Conservation (phyloP, 1,140 invertebrate genomes). For the Cephus cinctus region DNA sequence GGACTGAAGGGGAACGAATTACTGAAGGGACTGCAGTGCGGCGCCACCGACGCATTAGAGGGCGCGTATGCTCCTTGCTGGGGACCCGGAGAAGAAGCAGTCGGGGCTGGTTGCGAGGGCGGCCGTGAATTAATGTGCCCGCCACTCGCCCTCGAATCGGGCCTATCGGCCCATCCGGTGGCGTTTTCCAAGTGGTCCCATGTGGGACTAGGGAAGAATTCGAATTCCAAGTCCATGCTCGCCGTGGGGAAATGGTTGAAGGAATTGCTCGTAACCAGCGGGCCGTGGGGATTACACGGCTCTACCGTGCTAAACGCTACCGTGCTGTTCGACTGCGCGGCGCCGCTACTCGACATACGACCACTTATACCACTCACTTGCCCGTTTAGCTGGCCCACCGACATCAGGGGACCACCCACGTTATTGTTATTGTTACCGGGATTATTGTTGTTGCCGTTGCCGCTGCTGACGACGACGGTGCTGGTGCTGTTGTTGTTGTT, state of each 20-base stretch:
- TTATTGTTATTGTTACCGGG: slow-evolving; percentile 52
- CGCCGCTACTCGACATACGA: not conserved
- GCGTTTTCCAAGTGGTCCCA: slow-evolving; percentile 56
- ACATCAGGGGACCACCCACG: slow-evolving; percentile 52
- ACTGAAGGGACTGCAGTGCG: slow-evolving; percentile 51
- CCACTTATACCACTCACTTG: slow-evolving; percentile 36
- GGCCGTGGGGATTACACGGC: slow-evolving; percentile 34
- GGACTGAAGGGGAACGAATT: slow-evolving; percentile 63
- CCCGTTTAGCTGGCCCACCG: slow-evolving; percentile 50
- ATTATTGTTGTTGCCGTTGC: slow-evolving; percentile 37
- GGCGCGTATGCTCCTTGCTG: slow-evolving; percentile 24
- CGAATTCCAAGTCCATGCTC: slow-evolving; percentile 63
- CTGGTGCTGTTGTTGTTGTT: slow-evolving; percentile 27
- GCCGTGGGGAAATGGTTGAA: slow-evolving; percentile 50
- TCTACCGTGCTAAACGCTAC: slow-evolving; percentile 31
- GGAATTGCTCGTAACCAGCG: slow-evolving; percentile 36
- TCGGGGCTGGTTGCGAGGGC: slow-evolving; percentile 50
- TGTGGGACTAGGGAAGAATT: slow-evolving; percentile 59
- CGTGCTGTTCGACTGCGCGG: slow-evolving; percentile 26
- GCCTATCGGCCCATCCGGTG: slow-evolving; percentile 46
- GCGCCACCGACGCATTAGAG: slow-evolving; percentile 33
- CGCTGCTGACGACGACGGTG: slow-evolving; percentile 24
- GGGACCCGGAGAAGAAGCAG: slow-evolving; percentile 43
- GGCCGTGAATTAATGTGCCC: slow-evolving; percentile 56
- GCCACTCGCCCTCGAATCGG: slow-evolving; percentile 63